Conservation (phyloP, 2,797 vertebrate genomes). For the Oophaga sylvatica region DNA sequence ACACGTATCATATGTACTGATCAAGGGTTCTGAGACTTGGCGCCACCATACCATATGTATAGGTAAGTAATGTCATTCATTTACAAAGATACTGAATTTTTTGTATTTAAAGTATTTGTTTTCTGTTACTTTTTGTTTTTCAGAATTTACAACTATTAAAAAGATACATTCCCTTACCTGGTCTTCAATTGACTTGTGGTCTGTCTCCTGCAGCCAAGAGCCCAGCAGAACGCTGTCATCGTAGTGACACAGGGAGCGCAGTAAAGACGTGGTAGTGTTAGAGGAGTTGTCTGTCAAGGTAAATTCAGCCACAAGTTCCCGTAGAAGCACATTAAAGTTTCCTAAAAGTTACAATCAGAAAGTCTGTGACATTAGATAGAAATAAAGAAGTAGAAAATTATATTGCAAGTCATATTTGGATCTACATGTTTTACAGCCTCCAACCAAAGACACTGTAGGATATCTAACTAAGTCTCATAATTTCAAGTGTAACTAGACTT, state of each 20-base stretch:
- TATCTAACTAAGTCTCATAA: background rate
- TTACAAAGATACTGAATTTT: too few relatives aligned
- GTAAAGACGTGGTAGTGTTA: conserved; percentile 95
- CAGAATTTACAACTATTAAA: background rate
- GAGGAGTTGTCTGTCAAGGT: conserved; percentile 97
- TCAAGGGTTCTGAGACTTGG: background rate
- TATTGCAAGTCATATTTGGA: background rate
- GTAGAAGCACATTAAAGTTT: conserved; percentile 92
- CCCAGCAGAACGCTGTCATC: conserved; percentile 98
- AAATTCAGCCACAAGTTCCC: conserved; percentile 97
- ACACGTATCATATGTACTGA: background rate
- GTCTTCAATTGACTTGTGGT: conserved; percentile 98
- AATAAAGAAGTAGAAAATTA: background rate
- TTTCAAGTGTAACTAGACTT: too few relatives aligned
- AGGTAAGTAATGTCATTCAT: background rate
- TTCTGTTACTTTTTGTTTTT: too few relatives aligned
- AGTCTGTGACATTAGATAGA: background rate
- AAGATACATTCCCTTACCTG: conserved; percentile 74
- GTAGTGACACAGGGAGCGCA: conserved; percentile 96
- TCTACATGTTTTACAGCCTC: background rate
- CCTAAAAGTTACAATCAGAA: conserved; percentile 72
- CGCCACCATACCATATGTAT: background rate
- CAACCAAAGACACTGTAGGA: background rate
- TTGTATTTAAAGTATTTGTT: too few relatives aligned
- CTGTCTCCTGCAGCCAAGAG: conserved; percentile 97